These are phyloP conservation scores for Sussaba pulchella DNA, from an alignment of 2,888 invertebrate species.

Conservation along the genomic window DNA sequence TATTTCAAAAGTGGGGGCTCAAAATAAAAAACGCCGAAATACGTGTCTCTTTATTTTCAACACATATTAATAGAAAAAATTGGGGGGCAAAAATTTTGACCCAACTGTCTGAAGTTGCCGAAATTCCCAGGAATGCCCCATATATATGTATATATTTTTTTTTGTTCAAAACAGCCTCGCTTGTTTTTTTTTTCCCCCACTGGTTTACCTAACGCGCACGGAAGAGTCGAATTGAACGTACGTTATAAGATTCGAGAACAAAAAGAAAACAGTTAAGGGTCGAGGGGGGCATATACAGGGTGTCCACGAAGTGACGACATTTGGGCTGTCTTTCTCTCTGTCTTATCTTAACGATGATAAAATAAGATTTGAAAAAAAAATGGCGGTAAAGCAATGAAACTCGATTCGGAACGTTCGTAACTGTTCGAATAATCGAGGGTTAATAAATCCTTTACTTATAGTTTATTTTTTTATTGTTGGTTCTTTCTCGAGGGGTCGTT, in stretches of 20 bases:
- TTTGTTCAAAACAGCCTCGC: slow-evolving; percentile 27
- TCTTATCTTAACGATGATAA: slow-evolving; percentile 64
- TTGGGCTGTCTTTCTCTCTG: slow-evolving; percentile 7
- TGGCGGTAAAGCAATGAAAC: slow-evolving; percentile 55
- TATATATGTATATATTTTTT: slow-evolving; percentile 17
- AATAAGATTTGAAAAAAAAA: slow-evolving; percentile 67
- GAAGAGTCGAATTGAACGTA: slow-evolving; percentile 29
- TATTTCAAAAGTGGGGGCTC: no score
- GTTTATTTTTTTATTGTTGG: background rate
- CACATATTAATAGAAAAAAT: no score
- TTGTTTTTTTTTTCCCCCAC: slow-evolving; percentile 17
- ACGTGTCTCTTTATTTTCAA: no score
- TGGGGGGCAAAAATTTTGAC: no score
- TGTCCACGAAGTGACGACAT: slow-evolving; percentile 69
- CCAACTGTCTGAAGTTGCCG: no score
- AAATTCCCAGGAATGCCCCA: no score
- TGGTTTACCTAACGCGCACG: slow-evolving; percentile 39
- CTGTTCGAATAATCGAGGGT: slow-evolving; percentile 29
- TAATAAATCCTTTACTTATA: slow-evolving; percentile 10
- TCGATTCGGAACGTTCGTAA: slow-evolving; percentile 27
- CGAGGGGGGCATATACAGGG: slow-evolving; percentile 75
- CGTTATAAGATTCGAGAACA: slow-evolving; percentile 66
- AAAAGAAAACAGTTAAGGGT: no score
- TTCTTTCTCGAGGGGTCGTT: slow-evolving; percentile 5
- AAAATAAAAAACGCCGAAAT: no score